Base-by-base conservation (phyloP, 1,140 invertebrate genomes). In the Macrosteles quadrilineatus region DNA sequence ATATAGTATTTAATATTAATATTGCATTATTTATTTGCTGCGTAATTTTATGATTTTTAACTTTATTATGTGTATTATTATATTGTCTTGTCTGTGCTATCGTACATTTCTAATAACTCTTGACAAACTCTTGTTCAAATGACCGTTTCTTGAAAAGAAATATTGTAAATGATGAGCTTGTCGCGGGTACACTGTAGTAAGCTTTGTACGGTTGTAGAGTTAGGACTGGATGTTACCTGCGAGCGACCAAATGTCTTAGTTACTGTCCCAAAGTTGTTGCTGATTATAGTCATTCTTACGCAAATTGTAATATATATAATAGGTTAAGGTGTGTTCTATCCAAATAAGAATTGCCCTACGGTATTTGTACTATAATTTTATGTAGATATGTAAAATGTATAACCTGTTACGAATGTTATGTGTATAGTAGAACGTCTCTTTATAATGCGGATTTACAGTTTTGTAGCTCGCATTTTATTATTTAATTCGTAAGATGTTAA, bases 181-280 rank as follows among this genome's bases (percentile, higher is more conserved):
- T 59, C 3, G 55, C 55, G 9, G 23, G 27, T 21, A 59, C 23
- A 59, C 55, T 25, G 55, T 59, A 25, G 55, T 59, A 59, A 59
- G 55, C 55, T 59, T 50, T 59, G 55, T 59, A 59, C 55, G 55
- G 17, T 50, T 50, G 47, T 59, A 59, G 55, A 59, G 55, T 29
- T 59, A 59, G 55, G 25, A 12, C 12, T 59, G 23, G 23, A 29
- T 59, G 55, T 59, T 59, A 59, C 55, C 55, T 59, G 55, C 55
- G 27, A 59, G 4, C 23, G n/a, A 59, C 55, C 55, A 59, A 59
- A 59, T 59, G 55, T 59, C 55, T 59, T 59, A 59, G 55, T 59
- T 59, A 59, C 55, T 59, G 55, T 59, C 55, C 55, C 55, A 59
- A 59, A 59, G 55, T 59, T 59, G 55, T 59, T 59, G 55, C 55